phyloP scores from a whole-genome alignment of 64 coral and sea anemone genomes.

The Pachyseris speciosa region DNA sequence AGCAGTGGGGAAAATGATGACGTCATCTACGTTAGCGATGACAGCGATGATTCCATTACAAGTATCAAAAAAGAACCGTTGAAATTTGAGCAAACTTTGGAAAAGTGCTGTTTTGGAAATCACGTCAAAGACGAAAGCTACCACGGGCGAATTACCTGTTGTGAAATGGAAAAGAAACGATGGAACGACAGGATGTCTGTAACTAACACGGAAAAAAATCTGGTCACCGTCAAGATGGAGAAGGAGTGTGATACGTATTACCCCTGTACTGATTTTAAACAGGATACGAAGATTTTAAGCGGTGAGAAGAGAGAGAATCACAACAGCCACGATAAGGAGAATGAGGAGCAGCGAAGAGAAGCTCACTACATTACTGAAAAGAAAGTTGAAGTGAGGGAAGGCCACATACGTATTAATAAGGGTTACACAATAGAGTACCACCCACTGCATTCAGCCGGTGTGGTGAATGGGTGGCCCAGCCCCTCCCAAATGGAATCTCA shows the following conservation, averaged over 20 bases:
- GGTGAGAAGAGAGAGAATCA: background rate
- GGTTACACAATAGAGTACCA: slow-evolving; percentile 56
- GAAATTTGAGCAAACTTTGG: background rate
- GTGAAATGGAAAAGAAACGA: background rate
- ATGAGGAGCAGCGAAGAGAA: background rate
- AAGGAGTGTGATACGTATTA: background rate
- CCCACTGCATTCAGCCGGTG: background rate
- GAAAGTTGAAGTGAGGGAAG: background rate
- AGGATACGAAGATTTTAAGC: too few species aligned
- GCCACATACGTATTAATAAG: slow-evolving; percentile 14
- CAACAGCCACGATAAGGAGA: background rate
- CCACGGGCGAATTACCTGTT: background rate
- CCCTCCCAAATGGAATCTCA: background rate
- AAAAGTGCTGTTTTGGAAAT: background rate
- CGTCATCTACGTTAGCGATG: background rate
- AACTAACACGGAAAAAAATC: background rate
- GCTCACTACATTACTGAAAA: background rate
- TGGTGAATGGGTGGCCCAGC: too few species aligned
- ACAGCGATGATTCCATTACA: background rate
- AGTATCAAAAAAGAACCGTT: slow-evolving; percentile 2
- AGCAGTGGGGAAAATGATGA: background rate
- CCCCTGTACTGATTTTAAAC: background rate
- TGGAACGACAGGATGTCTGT: background rate
- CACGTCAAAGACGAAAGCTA: background rate
- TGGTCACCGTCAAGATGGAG: background rate